A percentile compares a stretch with the other conserved stretches of the same genome.
These are phyloP conservation scores for Chelmon rostratus DNA, from an alignment of 2,797 vertebrate genomes.

Conservation along the genomic window DNA sequence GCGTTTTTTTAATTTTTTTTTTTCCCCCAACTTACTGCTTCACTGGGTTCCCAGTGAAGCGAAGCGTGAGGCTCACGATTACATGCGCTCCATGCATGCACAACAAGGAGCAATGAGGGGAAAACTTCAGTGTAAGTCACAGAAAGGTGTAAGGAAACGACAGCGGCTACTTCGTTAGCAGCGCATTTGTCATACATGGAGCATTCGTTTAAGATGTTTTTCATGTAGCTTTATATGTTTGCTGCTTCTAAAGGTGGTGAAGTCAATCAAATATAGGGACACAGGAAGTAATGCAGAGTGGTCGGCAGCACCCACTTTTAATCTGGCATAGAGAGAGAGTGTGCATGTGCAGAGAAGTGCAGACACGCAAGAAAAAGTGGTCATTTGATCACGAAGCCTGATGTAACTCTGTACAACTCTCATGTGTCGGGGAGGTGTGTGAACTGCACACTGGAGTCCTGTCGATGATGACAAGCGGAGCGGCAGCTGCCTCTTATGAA, in stretches of 20 bases:
- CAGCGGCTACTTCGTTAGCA: not conserved
- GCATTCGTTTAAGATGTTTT: constrained; percentile 2
- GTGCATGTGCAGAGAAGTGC: not conserved
- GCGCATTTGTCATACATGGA: constrained; percentile 21
- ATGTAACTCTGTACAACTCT: not conserved
- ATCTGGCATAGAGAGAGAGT: not conserved
- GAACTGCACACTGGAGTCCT: not conserved
- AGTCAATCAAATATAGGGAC: not conserved
- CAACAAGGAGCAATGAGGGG: constrained; percentile 21
- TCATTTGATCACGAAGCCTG: not conserved
- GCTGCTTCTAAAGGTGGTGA: not conserved
- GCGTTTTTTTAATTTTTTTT: constrained; percentile 42
- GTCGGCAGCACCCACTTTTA: not conserved
- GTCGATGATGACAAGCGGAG: not conserved
- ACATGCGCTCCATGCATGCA: constrained; percentile 29
- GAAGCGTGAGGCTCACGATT: constrained; percentile 33
- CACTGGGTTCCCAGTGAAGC: constrained; percentile 37
- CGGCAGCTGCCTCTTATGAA: not conserved
- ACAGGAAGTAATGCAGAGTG: not conserved
- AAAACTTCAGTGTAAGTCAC: constrained; percentile 11
- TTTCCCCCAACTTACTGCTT: constrained; percentile 45
- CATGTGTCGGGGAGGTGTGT: not conserved
- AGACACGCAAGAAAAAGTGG: not conserved
- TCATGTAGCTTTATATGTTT: not conserved
- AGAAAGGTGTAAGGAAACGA: constrained; percentile 12